These are phyloP conservation scores for Cyphomyrus plagiostoma DNA, from an alignment of 2,113 vertebrate species.

Conservation along the genomic window DNA sequence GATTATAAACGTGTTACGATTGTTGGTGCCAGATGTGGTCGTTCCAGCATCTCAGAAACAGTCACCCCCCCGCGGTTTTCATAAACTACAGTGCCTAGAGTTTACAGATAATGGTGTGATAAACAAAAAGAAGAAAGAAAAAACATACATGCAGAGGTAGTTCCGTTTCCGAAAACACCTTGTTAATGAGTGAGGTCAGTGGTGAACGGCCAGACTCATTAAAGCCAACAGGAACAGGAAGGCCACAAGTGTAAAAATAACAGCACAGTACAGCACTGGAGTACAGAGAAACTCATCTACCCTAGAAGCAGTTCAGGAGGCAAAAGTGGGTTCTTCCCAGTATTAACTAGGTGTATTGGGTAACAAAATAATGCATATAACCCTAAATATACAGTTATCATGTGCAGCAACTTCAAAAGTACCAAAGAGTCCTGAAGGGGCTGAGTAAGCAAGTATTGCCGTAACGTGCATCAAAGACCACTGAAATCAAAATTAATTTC, in stretches of 20 bases:
- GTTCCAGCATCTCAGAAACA: neutral
- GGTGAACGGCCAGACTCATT: neutral
- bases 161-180: neutral
- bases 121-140: neutral
- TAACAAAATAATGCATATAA: neutral
- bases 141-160: neutral
- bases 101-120: neutral
- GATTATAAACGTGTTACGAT: neutral
- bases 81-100: neutral
- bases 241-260: neutral
- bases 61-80: neutral
- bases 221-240: neutral
- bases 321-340: neutral
- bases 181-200: neutral
- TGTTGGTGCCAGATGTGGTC: neutral
- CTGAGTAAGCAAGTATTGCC: neutral
- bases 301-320: neutral
- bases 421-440: neutral
- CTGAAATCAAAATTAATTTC: neutral
- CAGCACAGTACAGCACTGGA: neutral
- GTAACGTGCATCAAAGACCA: neutral
- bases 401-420: neutral
- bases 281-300: neutral
- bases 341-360: neutral
- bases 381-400: neutral